phyloP scores from a whole-genome alignment of 2,797 vertebrate genomes.

The Epinephelus malabaricus region DNA sequence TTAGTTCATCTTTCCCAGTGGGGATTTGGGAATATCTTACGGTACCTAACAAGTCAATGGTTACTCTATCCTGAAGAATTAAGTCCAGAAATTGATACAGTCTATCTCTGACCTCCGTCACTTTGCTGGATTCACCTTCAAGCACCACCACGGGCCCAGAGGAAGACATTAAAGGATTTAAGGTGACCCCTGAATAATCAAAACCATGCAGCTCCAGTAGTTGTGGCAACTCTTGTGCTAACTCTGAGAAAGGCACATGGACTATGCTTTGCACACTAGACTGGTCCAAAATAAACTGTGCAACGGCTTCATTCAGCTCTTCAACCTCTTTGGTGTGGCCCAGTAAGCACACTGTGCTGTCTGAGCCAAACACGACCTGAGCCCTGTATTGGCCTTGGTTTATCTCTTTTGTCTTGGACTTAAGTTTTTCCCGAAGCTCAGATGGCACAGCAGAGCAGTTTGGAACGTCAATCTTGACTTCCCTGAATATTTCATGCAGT shows the following conservation, averaged over 20 bases:
- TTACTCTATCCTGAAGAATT: no score
- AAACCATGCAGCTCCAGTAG: constrained; percentile 6
- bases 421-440: constrained; percentile 61
- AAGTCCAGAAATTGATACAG: background rate
- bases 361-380: constrained; percentile 23
- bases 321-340: constrained; percentile 68
- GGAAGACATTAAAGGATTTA: no score
- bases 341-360: constrained; percentile 38
- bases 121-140: constrained; percentile 43
- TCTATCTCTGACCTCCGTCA: constrained; percentile 24
- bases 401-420: constrained; percentile 39
- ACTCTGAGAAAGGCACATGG: constrained; percentile 22
- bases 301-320: constrained; percentile 46
- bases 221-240: constrained; percentile 24
- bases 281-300: constrained; percentile 59
- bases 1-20: background rate
- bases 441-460: constrained; percentile 13
- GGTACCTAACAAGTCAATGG: no score
- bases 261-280: constrained; percentile 10
- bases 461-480: constrained; percentile 53
- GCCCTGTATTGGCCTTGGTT: constrained; percentile 50
- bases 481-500: constrained; percentile 52
- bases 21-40: no score
- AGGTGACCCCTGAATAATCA: no score
- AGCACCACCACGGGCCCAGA: constrained; percentile 10